Base-by-base conservation (phyloP, 2,113 vertebrate genomes). In the Erythrolamprus reginae region DNA sequence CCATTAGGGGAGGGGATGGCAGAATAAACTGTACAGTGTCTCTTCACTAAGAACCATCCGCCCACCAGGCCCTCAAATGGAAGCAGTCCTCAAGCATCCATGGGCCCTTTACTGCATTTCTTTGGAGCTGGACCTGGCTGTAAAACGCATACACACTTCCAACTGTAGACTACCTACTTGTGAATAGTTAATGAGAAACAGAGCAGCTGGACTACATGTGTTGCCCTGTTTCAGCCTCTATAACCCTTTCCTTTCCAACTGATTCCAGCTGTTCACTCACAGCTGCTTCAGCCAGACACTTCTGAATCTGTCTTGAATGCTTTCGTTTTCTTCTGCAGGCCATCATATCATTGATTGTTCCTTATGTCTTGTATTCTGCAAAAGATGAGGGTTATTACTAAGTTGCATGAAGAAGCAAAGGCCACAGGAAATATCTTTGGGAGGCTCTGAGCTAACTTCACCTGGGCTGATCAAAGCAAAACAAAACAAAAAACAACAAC, bases 181-280 rank as follows among this genome's bases (percentile, higher is more conserved):
- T 28, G 86, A 83, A 50, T 17, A 45, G 88, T 15, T 82, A 87
- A 82, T 87, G 52, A 52, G 53, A 56, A 53, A 55, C 52, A 82
- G 82, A 55, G 45, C 24, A 58, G 53, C 42, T 61, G 83, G 70
- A 85, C 70, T 50, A 61, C 92, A 87, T 91, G 83, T 92, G 90
- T 86, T 89, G 83, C 6, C 33, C 48, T 52, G 84, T 15, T 83
- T 88, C 84, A 86, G 88, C 84, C 89, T 92, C 86, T 70, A 42
- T 86, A 89, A 65, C 84, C 90, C 89, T 70, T 87, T 86, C 23
- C 21, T 70, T 88, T 58, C 85, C 90, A 91, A 87, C 88, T 48
- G 90, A 42, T 91, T 89, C 88, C 92, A 91, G 87, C 89, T 89
- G 92, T 87, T 87, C 65, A 47, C 19, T 88, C 88, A 58, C 65